Evolutionary conservation across 2,888 invertebrate species (phyloP), one percentile per base, ranked within the genome.

Genomic region (Metallyticus violacea): DNA sequence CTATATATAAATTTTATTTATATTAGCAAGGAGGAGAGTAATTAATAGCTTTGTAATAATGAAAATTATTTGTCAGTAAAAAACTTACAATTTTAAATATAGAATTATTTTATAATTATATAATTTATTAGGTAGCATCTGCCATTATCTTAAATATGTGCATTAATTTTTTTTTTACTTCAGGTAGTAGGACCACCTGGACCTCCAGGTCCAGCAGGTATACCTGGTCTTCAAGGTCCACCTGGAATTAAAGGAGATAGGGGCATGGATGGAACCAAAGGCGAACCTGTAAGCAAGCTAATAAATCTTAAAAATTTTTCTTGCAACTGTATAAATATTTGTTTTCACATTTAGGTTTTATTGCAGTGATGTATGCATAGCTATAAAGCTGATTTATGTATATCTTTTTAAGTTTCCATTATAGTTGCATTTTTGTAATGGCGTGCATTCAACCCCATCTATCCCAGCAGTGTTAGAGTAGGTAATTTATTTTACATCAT

Each of bases 181-280:
- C 89, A 94, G 94, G 91, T 94, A 90, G 92, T 93, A 89, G 94
- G 95, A 88, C 95, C 95, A 7, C 95, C 95, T 88, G 96, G 97
- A 85, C 96, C 97, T 80, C 96, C 97, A 85, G 97, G 97, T 40
- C 94, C 95, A 79, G 92, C 94, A 84, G 96, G 96, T 79, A 91
- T 93, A 86, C 94, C 95, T 28, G 97, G 97, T 88, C 93, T 96
- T 86, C 96, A 96, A 91, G 97, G 97, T 79, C 97, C 97, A 83
- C 97, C 97, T 80, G 97, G 97, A 89, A 97, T 97, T 89, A 96
- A 96, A 93, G 97, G 97, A 85, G 97, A 97, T 91, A 94, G 96
- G 92, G 97, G 97, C 89, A 95, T 95, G 91, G 96, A 96, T 89
- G 97, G 97, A 89, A 92, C 94, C 85, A 96, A 97, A 92, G 97